Conservation (phyloP, 2,113 vertebrate species). For the Tyrannus savana region DNA sequence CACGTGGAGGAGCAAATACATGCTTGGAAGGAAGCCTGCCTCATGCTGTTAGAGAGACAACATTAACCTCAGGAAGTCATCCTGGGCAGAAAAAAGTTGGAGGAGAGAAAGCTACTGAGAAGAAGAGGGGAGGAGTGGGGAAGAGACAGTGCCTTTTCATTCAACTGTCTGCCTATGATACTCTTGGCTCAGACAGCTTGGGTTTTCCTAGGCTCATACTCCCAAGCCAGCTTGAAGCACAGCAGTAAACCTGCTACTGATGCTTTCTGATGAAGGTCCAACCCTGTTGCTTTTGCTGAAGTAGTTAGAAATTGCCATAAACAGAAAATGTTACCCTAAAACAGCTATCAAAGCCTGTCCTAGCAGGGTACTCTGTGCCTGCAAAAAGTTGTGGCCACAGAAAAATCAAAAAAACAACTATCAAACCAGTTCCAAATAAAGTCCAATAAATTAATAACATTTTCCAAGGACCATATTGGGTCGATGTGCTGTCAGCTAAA, state of each 20-base stretch:
- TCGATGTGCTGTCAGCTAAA: not conserved
- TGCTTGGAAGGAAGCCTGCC: not conserved
- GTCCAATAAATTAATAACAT: not conserved
- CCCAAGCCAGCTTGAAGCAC: not conserved
- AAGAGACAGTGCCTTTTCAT: not conserved
- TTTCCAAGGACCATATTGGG: not conserved
- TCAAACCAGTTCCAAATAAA: not conserved
- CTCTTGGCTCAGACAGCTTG: not conserved
- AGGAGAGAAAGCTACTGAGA: not conserved
- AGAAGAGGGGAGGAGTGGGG: not conserved
- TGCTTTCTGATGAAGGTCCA: not conserved
- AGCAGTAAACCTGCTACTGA: not conserved
- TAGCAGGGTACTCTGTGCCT: not conserved
- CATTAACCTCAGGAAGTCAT: not conserved
- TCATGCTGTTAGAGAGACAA: not conserved
- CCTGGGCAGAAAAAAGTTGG: not conserved
- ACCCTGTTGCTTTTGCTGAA: not conserved
- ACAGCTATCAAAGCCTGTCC: not conserved
- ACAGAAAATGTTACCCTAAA: not conserved
- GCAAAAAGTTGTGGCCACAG: not conserved
- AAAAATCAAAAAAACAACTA: not conserved
- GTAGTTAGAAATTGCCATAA: not conserved
- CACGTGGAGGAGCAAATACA: not conserved
- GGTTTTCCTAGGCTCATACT: not conserved
- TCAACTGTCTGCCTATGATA: not conserved